Conservation (phyloP, 2,888 invertebrate genomes). For the Globia sparganii region DNA sequence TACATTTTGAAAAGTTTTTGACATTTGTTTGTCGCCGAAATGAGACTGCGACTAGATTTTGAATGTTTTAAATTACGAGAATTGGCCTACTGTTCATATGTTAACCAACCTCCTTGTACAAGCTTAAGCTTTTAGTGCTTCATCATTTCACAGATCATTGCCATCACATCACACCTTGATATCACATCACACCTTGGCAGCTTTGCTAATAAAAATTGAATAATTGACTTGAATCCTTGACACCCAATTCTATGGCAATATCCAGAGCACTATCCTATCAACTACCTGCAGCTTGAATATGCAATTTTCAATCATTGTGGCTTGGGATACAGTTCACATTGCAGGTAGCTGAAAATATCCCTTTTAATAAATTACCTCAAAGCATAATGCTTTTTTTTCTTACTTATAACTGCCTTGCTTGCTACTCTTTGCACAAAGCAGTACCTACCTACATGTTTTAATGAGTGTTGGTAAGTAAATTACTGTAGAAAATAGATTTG, state of each 20-base stretch:
- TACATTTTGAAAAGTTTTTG: too few species aligned
- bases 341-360: constrained; percentile 21
- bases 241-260: neutral
- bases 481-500: constrained; percentile 30
- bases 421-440: constrained; percentile 46
- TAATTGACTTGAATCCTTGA: constrained; percentile 1
- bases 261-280: constrained; percentile 1
- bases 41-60: too few species aligned
- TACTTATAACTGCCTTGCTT: constrained; percentile 43
- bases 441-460: constrained; percentile 35
- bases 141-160: constrained; percentile 52
- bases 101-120: constrained; percentile 39
- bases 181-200: constrained; percentile 32
- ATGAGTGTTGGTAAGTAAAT: constrained; percentile 33
- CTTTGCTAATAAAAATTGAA: constrained; percentile 35
- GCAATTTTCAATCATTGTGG: neutral
- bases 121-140: constrained; percentile 66
- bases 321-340: constrained; percentile 18
- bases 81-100: too few species aligned
- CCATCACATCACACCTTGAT: constrained; percentile 32
- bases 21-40: too few species aligned
- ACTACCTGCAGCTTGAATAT: constrained; percentile 37
- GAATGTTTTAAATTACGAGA: too few species aligned
- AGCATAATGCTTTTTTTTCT: constrained; percentile 19
- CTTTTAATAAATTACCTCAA: neutral